Base-by-base conservation (phyloP, 2,113 vertebrate species). In the Toxostoma redivivum region DNA sequence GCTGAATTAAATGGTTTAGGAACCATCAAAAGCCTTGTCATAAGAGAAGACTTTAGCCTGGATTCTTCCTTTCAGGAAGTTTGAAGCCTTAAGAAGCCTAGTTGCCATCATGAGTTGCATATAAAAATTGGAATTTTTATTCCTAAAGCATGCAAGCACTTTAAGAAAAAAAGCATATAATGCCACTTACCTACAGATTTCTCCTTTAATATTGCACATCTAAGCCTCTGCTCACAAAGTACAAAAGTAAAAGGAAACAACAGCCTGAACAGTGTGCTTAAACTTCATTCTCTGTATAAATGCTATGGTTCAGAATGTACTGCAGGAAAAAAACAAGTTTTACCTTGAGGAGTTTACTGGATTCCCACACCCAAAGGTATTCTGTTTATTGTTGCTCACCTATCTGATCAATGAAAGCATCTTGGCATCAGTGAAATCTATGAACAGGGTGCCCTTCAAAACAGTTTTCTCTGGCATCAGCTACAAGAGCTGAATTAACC, bases 241-340 rank as follows among this genome's bases (percentile, higher is more conserved):
- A 44, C 24, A 58, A 53, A 76, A 82, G 25, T 44, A 79, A 88
- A 76, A 82, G 42, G n/a, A 80, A 93, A 77, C 45, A 58, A 53
- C 31, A 92, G 40, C 53, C 16, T 60, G 35, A 94, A 12, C 38
- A 19, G 12, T 61, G 57, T 81, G 42, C 45, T 64, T n/a, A 53
- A 28, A 66, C 30, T 12, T 45, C 61, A 48, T 86, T 42, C 35
- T 74, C 47, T 19, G 0, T 31, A 37, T 25, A 37, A 81, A 44
- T 42, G 17, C 48, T 48, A 12, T 5, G 28, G 37, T 74, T 89
- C 86, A 78, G 56, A 89, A 58, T 24, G 51, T 77, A 18, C 48
- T 58, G 30, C 47, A 81, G 64, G 72, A 58, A 92, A 57, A 92
- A 42, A 78, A 10, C 27, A 89, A 65, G 96, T 95, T 93, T 87